Conservation (phyloP, 2,113 vertebrate genomes). For the Cygnus buccinator region DNA sequence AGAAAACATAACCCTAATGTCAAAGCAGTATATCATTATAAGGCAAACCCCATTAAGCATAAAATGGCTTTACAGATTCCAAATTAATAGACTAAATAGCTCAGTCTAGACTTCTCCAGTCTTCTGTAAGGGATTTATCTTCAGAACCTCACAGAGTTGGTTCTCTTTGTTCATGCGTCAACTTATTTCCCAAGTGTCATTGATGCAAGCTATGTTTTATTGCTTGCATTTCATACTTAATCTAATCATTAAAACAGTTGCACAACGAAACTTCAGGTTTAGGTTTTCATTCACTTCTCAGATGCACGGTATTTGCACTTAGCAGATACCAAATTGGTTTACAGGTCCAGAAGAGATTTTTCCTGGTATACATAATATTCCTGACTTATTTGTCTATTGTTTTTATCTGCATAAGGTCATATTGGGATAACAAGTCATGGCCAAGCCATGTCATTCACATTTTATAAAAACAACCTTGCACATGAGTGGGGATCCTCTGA, state of each 20-base stretch:
- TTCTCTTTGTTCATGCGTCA: background rate
- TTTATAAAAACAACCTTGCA: background rate
- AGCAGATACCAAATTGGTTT: background rate
- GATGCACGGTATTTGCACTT: background rate
- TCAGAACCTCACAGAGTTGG: background rate
- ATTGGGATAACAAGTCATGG: background rate
- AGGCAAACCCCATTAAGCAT: background rate
- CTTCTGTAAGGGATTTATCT: background rate
- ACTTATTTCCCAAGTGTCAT: background rate
- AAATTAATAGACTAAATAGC: conserved; percentile 25
- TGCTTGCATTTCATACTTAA: accelerated
- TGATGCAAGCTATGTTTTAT: background rate
- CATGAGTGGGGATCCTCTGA: accelerated
- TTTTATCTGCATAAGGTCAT: background rate
- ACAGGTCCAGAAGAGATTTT: background rate
- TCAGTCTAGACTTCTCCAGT: background rate
- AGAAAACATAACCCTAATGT: background rate
- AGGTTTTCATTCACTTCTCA: background rate
- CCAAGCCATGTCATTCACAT: background rate
- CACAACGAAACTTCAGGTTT: background rate
- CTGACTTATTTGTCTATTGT: background rate
- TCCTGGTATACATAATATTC: background rate
- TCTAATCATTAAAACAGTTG: background rate
- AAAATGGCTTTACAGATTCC: background rate
- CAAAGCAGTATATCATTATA: background rate